A percentile compares a stretch with the other conserved stretches of the same genome.
Conservation (phyloP, 2,888 invertebrate species). For the Malthinus seriepunctatus region DNA sequence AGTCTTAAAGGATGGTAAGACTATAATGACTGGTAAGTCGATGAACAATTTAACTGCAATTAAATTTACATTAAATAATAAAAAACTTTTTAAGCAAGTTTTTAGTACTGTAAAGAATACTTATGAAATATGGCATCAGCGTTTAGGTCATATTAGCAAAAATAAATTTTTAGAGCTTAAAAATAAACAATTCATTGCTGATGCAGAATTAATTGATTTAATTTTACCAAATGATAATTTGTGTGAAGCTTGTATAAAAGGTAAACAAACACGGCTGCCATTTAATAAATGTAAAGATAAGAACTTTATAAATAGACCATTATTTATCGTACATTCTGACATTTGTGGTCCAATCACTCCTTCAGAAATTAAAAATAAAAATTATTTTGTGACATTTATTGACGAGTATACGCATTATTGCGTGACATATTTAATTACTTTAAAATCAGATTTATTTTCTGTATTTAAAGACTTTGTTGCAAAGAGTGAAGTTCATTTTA, state of each 20-base stretch:
- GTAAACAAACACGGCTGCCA: background rate
- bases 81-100: background rate
- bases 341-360: constrained; percentile 16
- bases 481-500: constrained; percentile 11
- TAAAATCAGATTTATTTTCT: constrained; percentile 9
- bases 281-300: background rate
- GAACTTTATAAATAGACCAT: background rate
- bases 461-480: constrained; percentile 25
- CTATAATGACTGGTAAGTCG: background rate
- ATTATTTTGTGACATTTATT: constrained; percentile 11
- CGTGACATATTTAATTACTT: background rate
- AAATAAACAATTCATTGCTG: constrained; percentile 36
- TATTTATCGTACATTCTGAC: background rate
- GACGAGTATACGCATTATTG: background rate
- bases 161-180: constrained; percentile 34
- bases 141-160: constrained; percentile 39
- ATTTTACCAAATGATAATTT: constrained; percentile 13
- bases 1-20: background rate
- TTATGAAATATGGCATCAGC: constrained; percentile 41
- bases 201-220: constrained; percentile 27
- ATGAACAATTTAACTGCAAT: background rate
- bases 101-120: background rate
- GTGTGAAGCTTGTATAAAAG: constrained; percentile 25
- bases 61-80: background rate
- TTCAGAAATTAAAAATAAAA: background rate